These are phyloP conservation scores for Acleris cristana DNA, from an alignment of 2,888 invertebrate species.

Conservation along the genomic window DNA sequence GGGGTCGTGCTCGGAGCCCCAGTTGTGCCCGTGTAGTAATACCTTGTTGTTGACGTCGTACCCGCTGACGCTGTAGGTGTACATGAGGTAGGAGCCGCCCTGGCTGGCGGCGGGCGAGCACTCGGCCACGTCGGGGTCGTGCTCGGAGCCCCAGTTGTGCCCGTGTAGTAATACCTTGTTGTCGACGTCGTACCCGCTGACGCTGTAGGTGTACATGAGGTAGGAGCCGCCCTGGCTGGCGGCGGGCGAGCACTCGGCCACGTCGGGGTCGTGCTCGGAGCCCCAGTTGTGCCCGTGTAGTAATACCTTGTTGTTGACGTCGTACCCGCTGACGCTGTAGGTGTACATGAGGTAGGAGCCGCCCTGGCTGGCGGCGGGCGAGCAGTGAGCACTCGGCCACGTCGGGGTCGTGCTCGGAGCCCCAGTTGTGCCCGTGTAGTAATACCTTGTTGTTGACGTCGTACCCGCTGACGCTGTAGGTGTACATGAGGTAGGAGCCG, in stretches of 20 bases:
- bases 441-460: constrained; percentile 95
- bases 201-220: constrained; percentile 98
- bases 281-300: constrained; percentile 96
- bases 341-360: constrained; percentile 99
- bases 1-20: constrained; percentile 99
- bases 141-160: constrained; percentile 99
- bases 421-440: constrained; percentile 95
- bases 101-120: constrained; percentile 97
- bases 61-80: constrained; percentile 97
- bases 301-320: constrained; percentile 94
- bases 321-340: constrained; percentile 97
- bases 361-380: constrained; percentile 95
- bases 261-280: constrained; percentile 98
- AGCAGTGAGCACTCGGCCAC: constrained; percentile 98
- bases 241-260: constrained; percentile 97
- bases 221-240: constrained; percentile 97
- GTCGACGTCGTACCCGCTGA: constrained; percentile 97
- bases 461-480: constrained; percentile 97
- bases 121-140: constrained; percentile 97
- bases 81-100: constrained; percentile 98
- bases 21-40: constrained; percentile 91
- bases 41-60: constrained; percentile 97
- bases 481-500: constrained; percentile 98
- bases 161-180: constrained; percentile 90
- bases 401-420: constrained; percentile 98